Evolutionary conservation across 2,888 invertebrate genomes (phyloP).

Genomic region (Beris chalybata): DNA sequence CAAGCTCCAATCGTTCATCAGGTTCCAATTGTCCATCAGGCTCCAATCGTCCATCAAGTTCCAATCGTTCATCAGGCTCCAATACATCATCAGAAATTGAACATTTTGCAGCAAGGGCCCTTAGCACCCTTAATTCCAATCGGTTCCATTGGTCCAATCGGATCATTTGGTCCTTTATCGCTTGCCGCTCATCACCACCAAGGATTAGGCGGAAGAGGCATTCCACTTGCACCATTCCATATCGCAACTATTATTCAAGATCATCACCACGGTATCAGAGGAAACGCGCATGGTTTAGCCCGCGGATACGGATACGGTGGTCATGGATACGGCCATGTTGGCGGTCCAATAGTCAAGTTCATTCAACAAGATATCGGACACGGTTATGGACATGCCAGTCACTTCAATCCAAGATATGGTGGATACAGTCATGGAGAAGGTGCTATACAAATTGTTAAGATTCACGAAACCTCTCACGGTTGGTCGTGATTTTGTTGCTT

Average conservation of each 20-base stretch:
- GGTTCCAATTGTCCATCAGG: conserved; percentile 17
- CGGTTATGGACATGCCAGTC: not conserved
- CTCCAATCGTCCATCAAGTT: not conserved
- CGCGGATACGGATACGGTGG: conserved; percentile 18
- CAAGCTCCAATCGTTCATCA: conserved; percentile 14
- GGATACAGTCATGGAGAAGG: conserved; percentile 4
- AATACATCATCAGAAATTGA: conserved; percentile 15
- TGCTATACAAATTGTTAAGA: conserved; percentile 16
- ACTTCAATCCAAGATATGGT: not conserved
- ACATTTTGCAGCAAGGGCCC: conserved; percentile 2
- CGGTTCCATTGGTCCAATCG: not conserved
- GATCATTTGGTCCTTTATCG: not conserved
- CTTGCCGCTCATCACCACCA: not conserved
- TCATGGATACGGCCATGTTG: not conserved
- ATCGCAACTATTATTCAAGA: conserved; percentile 21
- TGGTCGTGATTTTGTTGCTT: conserved; percentile 18
- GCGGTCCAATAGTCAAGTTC: too few relatives aligned
- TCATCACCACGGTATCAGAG: not conserved
- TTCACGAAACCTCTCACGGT: conserved; percentile 15
- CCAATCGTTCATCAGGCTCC: conserved; percentile 15
- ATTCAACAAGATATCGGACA: not conserved
- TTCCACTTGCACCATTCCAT: conserved; percentile 13
- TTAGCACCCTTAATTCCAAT: conserved; percentile 4
- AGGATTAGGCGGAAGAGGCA: too few relatives aligned
- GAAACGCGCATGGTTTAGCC: not conserved